Evolutionary conservation across 2,113 vertebrate genomes (phyloP).

Genomic region (Chiloscyllium plagiosum): DNA sequence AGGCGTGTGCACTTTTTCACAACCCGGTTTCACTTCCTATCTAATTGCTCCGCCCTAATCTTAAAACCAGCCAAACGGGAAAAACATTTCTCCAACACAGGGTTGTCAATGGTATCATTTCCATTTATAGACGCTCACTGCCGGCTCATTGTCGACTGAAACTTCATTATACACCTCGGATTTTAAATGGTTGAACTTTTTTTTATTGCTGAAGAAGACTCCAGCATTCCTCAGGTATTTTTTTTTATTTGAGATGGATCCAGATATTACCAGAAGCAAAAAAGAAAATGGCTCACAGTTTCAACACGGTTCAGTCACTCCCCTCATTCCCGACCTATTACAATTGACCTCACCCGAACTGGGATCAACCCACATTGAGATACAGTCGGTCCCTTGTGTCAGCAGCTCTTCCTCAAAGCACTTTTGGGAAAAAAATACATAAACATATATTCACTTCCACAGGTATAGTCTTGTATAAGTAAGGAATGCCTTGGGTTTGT

Average conservation of each 20-base stretch:
- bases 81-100: neutral
- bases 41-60: neutral
- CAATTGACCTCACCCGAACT: neutral
- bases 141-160: neutral
- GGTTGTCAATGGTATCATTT: neutral
- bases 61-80: neutral
- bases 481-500: no score
- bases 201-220: neutral
- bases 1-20: neutral
- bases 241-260: neutral
- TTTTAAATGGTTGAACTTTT: neutral
- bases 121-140: neutral
- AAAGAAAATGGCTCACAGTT: neutral
- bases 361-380: neutral
- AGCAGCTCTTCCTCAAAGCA: neutral
- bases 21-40: neutral
- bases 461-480: no score
- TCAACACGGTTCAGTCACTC: neutral
- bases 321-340: neutral
- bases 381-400: neutral
- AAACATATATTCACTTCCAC: no score
- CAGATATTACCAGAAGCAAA: neutral
- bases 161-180: neutral
- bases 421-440: no score
- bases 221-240: neutral